Evolutionary conservation across 2,797 vertebrate genomes (phyloP).

Genomic region (Myripristis jacobus): DNA sequence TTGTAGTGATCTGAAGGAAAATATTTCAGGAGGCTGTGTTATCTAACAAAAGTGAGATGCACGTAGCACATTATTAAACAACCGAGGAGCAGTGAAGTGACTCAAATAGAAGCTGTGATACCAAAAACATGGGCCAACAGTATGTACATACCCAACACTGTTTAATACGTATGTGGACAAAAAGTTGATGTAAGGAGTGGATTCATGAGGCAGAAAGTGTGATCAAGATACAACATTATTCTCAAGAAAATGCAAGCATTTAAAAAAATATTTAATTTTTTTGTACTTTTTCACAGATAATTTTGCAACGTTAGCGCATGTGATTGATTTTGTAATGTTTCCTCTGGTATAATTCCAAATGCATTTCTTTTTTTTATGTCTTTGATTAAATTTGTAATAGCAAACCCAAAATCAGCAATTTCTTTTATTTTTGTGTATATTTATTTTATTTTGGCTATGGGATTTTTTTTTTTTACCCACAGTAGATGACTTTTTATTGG

Average conservation of each 20-base stretch:
- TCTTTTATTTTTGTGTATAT: constrained; percentile 1
- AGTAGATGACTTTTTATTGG: not conserved
- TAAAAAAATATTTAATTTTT: constrained; percentile 49
- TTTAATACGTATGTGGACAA: constrained; percentile 13
- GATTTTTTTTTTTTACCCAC: constrained; percentile 5
- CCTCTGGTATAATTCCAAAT: constrained; percentile 1
- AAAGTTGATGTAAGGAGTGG: not conserved
- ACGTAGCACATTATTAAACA: not conserved
- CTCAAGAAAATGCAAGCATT: constrained; percentile 39
- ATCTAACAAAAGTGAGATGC: constrained; percentile 2
- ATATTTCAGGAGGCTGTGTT: constrained; percentile 12
- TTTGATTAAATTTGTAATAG: constrained; percentile 5
- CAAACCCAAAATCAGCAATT: constrained; percentile 19
- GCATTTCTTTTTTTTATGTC: not conserved
- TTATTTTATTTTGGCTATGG: constrained; percentile 15
- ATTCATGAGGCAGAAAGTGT: constrained; percentile 1
- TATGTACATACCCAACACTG: constrained; percentile 42
- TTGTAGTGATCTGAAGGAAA: constrained; percentile 18
- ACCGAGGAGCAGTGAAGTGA: constrained; percentile 15
- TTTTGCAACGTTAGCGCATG: constrained; percentile 28
- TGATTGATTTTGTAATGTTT: constrained; percentile 24
- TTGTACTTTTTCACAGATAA: constrained; percentile 28
- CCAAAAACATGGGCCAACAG: constrained; percentile 43
- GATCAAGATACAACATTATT: constrained; percentile 7
- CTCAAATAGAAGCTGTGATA: constrained; percentile 63